Evolutionary conservation across 2,797 vertebrate genomes (phyloP).

Genomic region (Sebastes melanostomus): DNA sequence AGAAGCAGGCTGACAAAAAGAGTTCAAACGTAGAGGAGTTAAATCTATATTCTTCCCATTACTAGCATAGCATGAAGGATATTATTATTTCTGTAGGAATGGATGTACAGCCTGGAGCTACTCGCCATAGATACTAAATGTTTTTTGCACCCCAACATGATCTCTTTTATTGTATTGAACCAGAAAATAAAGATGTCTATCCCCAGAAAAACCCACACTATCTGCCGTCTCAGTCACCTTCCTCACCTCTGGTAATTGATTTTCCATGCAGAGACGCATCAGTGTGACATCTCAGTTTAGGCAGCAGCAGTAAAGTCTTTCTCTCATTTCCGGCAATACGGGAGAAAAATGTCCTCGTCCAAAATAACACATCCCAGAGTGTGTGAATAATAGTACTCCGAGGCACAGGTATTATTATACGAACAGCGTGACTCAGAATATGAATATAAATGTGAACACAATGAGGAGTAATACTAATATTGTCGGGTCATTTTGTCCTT

Average conservation of each 20-base stretch:
- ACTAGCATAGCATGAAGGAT: background rate
- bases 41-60: conserved; percentile 1
- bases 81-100: background rate
- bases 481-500: conserved; percentile 35
- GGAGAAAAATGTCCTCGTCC: background rate
- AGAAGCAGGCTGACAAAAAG: background rate
- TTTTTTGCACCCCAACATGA: conserved; percentile 17
- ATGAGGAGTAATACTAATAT: conserved; percentile 3
- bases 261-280: conserved; percentile 12
- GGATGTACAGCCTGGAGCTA: conserved; percentile 1
- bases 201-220: conserved; percentile 7
- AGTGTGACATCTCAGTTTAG: conserved; percentile 22
- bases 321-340: background rate
- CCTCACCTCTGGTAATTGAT: conserved; percentile 34
- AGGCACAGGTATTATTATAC: background rate
- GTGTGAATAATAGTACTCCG: background rate
- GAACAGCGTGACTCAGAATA: background rate
- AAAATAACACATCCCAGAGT: background rate
- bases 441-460: conserved; percentile 12
- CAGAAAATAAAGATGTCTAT: conserved; percentile 27
- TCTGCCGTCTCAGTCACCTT: conserved; percentile 29
- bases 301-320: background rate
- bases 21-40: background rate
- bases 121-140: background rate
- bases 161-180: background rate